Evolutionary conservation across 2,797 vertebrate species (phyloP), one percentile per base, ranked within the genome.

Genomic region (Ctenosaura bakeri): DNA sequence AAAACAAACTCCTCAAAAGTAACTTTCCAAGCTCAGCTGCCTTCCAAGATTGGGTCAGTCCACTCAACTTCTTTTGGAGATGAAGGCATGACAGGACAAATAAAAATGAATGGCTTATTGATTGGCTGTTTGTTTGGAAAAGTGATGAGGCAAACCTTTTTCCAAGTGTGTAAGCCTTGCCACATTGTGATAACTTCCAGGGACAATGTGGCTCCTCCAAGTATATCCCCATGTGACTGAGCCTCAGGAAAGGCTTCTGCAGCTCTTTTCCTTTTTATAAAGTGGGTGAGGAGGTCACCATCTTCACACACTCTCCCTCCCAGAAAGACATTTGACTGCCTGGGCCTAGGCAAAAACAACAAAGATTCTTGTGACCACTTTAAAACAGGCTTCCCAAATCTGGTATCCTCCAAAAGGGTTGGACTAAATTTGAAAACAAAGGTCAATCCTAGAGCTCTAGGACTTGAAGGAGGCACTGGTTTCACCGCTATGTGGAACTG

Each of bases 151-250:
- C 64, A 85, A 80, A 69, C 9, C 81, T 88, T 81, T 78, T n/a
- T 88, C 54, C n/a, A 18, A 80, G 76, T 59, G 76, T 83, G 86
- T 86, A 59, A 86, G 77, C 83, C 9, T 90, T 64, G 64, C 20
- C 52, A 50, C 35, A 46, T 50, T 71, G 76, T 62, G 83, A 86
- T 86, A 90, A 90, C 76, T 71, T 29, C 56, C 26, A 7, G 73
- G 88, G 86, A 90, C 80, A 87, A 83, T 29, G 18, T 87, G 90
- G 73, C 80, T 90, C 86, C 86, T 83, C 73, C 59, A 78, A 54
- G 56, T 16, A 35, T 52, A 84, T 87, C 62, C 62, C 32, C 18
- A 32, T 69, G 59, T 66, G 85, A n/a, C 5, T 54, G 85, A 77
- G 71, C 79, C 35, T 83, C 42, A 52, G n/a, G 59, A 59, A 24